Conservation (phyloP, 2,113 vertebrate genomes). For the Brienomyrus longianalis region DNA sequence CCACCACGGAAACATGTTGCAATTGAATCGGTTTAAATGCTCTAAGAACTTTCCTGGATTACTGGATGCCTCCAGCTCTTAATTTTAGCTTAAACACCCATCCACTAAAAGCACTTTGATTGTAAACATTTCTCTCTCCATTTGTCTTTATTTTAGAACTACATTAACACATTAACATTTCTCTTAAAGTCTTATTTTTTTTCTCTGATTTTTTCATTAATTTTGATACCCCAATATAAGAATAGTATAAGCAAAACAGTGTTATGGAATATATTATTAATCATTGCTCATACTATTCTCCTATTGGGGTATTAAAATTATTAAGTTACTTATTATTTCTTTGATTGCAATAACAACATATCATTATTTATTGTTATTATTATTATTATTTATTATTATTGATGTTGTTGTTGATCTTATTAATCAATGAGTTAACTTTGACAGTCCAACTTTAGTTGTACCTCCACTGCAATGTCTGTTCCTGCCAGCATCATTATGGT, state of each 20-base stretch:
- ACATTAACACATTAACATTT: neutral
- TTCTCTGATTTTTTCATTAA: neutral
- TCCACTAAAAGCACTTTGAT: neutral
- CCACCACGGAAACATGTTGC: neutral
- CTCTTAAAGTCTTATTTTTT: neutral
- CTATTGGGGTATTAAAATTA: neutral
- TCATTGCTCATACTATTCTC: neutral
- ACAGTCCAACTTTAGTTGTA: neutral
- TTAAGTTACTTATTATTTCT: neutral
- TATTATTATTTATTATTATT: neutral
- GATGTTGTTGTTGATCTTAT: too few species aligned
- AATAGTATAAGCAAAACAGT: neutral
- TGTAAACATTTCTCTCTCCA: neutral
- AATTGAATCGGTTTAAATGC: neutral
- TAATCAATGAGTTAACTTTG: too few species aligned
- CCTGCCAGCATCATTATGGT: neutral
- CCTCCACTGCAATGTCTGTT: neutral
- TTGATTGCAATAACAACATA: too few species aligned
- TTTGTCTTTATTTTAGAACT: neutral
- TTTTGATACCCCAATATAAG: neutral
- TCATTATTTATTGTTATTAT: neutral
- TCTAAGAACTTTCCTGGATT: neutral
- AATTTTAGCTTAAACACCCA: neutral
- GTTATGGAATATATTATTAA: neutral
- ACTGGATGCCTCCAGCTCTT: neutral